Evolutionary conservation across 2,797 vertebrate species (phyloP).

Genomic region (Myripristis jacobus): DNA sequence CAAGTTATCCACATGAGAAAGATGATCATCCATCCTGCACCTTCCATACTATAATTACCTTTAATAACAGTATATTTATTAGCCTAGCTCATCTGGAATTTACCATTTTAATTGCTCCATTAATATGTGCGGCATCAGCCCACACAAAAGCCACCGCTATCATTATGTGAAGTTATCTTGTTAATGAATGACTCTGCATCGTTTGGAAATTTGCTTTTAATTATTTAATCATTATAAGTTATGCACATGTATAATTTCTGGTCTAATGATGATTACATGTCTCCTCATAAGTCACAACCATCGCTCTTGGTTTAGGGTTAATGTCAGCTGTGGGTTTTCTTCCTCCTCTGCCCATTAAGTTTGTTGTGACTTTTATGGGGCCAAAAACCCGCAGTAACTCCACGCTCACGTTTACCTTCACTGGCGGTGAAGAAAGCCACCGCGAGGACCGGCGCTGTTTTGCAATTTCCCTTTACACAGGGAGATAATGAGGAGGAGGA

Average conservation of each 20-base stretch:
- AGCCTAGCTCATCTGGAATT: conserved; percentile 77
- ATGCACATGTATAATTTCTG: conserved; percentile 66
- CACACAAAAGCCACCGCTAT: conserved; percentile 66
- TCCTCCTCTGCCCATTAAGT: conserved; percentile 65
- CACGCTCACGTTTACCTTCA: conserved; percentile 40
- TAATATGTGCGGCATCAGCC: conserved; percentile 71
- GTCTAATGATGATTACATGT: conserved; percentile 70
- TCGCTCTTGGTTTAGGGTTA: conserved; percentile 68
- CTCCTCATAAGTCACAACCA: conserved; percentile 39
- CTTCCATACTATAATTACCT: conserved; percentile 65
- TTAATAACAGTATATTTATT: conserved; percentile 81
- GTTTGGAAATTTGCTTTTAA: conserved; percentile 64
- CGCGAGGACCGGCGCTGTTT: conserved; percentile 56
- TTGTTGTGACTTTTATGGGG: conserved; percentile 46
- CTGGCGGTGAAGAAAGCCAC: conserved; percentile 47
- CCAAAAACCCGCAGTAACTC: conserved; percentile 63
- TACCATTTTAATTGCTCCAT: conserved; percentile 77
- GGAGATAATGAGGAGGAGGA: conserved; percentile 78
- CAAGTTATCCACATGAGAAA: conserved; percentile 13
- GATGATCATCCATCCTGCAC: conserved; percentile 40
- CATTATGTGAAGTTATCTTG: conserved; percentile 74
- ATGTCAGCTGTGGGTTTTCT: conserved; percentile 68
- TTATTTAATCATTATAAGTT: conserved; percentile 68
- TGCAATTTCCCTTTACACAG: conserved; percentile 58
- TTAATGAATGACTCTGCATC: conserved; percentile 67